Evolutionary conservation across 1,140 invertebrate genomes (phyloP).

Genomic region (Brachystomella parvula): DNA sequence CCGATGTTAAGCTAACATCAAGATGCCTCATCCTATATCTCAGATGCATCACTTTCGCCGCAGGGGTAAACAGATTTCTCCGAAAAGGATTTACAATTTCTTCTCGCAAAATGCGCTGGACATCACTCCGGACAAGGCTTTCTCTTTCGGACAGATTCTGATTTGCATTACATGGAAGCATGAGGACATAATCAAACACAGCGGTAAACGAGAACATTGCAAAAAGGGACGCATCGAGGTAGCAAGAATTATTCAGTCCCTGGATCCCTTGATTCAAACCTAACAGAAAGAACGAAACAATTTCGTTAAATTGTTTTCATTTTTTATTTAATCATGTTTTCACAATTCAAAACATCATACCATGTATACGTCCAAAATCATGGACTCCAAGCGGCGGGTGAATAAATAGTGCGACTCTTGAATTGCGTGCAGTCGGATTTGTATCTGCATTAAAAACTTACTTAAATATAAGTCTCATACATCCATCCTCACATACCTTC

Average conservation of each 20-base stretch:
- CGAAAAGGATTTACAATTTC: slow-evolving; percentile 93
- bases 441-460: no score
- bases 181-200: slow-evolving; percentile 83
- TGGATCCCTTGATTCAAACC: slow-evolving; percentile 64
- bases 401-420: not conserved
- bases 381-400: not conserved
- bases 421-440: no score
- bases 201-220: slow-evolving; percentile 94
- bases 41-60: slow-evolving; percentile 91
- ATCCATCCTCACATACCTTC: no score
- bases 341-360: no score
- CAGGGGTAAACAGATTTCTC: slow-evolving; percentile 78
- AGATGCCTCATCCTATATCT: slow-evolving; percentile 44
- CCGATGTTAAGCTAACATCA: slow-evolving; percentile 33
- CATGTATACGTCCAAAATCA: not conserved
- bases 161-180: slow-evolving; percentile 37
- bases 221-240: slow-evolving; percentile 91
- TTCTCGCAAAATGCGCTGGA: slow-evolving; percentile 79
- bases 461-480: no score
- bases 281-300: slow-evolving; percentile 20
- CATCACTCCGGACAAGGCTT: slow-evolving; percentile 43
- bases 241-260: slow-evolving; percentile 96
- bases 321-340: no score
- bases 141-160: not conserved
- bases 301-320: no score